Base-by-base conservation (phyloP, 1,140 invertebrate genomes). In the Drosophila leontia region DNA sequence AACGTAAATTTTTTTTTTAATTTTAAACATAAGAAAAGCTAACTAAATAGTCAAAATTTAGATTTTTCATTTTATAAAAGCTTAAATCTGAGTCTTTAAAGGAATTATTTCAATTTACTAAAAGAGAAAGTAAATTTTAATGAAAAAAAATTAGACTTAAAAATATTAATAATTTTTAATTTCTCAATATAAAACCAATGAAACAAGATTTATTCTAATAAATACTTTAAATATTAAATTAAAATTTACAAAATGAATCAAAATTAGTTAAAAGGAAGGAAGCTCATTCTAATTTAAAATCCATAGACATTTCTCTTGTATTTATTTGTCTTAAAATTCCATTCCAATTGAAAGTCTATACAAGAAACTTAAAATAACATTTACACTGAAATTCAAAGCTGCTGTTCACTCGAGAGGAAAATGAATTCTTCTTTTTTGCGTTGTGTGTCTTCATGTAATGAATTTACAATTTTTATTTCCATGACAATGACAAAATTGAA, bases 291-390 rank as follows among this genome's bases (percentile, higher is more conserved):
- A 15, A 19, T 17, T 17, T 15, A 19, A 55, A 19, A 3, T 37
- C 51, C 34, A 35, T 29, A 11, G 26, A 29, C 26, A 5, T n/a
- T 19, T 19, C 32, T 2, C 13, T 35, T 13, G 7, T 8, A 55
- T 37, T 55, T 55, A 37, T 55, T 55, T 37, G 17, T 12, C 19
- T 55, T 55, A 13, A 35, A 53, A 35, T 39, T 37, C 7, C n/a
- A 19, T 55, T 55, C 19, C 51, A 37, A 55, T 55, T 55, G 51
- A 37, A 55, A 55, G 51, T 37, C 51, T 37, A 37, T 55, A 37
- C 51, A 19, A 19, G 34, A 55, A 55, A 55, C 53, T 55, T 55
- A n/a, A 55, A 55, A 55, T 55, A 55, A 55, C 53, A 55, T 55
- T 55, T 55, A n/a, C 35, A 39, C 19, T 55, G 53, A 8, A 39